A percentile compares a stretch with the other conserved stretches of the same genome.
Conservation (phyloP, 2,113 vertebrate genomes). For the Cinclus mexicanus region DNA sequence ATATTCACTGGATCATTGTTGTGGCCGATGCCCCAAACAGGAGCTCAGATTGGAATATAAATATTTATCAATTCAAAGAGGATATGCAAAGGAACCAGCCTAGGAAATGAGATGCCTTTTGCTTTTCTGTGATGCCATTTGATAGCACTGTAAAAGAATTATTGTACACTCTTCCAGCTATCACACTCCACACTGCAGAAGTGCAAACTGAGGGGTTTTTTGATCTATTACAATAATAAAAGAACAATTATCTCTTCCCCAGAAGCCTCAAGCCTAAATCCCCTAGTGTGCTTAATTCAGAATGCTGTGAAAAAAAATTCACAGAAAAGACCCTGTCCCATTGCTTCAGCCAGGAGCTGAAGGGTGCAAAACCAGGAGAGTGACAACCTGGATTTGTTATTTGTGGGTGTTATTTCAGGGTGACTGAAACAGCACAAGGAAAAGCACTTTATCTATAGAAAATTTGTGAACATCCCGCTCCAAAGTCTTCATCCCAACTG, state of each 20-base stretch:
- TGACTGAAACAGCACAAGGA: not conserved
- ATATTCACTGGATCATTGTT: not conserved
- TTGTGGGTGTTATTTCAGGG: not conserved
- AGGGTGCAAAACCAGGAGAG: not conserved
- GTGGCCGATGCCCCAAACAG: slow-evolving; percentile 26
- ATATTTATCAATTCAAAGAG: slow-evolving; percentile 46
- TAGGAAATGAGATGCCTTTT: slow-evolving; percentile 45
- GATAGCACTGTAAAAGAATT: slow-evolving; percentile 52
- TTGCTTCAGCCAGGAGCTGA: not conserved
- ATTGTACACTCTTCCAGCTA: slow-evolving; percentile 9
- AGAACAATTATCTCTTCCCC: not conserved
- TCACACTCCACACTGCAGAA: slow-evolving; percentile 27
- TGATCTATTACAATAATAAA: slow-evolving; percentile 49
- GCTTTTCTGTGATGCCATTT: slow-evolving; percentile 55
- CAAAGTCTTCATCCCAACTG: accelerated
- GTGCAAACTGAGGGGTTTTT: not conserved
- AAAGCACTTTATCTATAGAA: not conserved
- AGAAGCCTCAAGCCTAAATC: not conserved
- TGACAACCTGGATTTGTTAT: not conserved
- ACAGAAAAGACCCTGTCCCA: not conserved
- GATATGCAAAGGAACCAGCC: slow-evolving; percentile 42
- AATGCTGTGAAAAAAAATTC: not conserved
- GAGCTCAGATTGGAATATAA: slow-evolving; percentile 28
- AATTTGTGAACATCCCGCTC: not conserved
- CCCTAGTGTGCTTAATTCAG: not conserved